Evolutionary conservation across 2,113 vertebrate genomes (phyloP), one percentile per base, ranked within the genome.

Genomic region (Myotis brandtii): DNA sequence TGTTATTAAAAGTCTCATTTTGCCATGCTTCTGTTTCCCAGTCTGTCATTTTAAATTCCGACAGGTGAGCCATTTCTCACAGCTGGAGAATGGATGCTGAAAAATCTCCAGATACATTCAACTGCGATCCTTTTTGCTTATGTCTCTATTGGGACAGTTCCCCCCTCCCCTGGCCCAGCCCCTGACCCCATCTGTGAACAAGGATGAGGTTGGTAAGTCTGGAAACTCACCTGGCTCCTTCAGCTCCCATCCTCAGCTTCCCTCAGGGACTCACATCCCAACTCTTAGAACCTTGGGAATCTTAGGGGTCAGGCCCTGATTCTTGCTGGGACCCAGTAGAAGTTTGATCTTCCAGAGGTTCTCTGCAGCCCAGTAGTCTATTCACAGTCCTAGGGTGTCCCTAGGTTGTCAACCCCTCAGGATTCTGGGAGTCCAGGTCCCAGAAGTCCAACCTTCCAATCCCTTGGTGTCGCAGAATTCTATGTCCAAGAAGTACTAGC

Each of bases 171-270:
- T 84, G 73, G 50, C 89, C 43, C 97, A 94, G 88, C 37, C 96
- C 17, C 86, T 94, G 88, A 69, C 73, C 17, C 69, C 86, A 4
- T 79, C 95, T 72, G 75, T 88, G 69, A 93, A n/a, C 34, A 87
- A 96, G 37, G 50, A 75, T 4, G 96, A 97, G 52, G 18, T 96
- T 56, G 95, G 97, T 98, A 96, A 97, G 96, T 97, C 66, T 23
- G 62, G 14, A 93, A 59, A 62, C 17, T 43, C n/a, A 64, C 18
- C 70, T 62, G 66, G 3, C 64, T 87, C 54, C 43, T 21, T 34
- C 59, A 23, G 23, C 48, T 46, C 34, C 43, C 13, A 11, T 27
- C 7, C 46, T 30, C 21, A 77, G 6, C 59, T 66, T 73, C 66
- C 48, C 21, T 59, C 6, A 32, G 30, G 70, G 48, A 46, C 32